A percentile compares a stretch with the other conserved stretches of the same genome.
Evolutionary conservation across 2,888 invertebrate species (phyloP).

Genomic region (Protophormia terraenovae): DNA sequence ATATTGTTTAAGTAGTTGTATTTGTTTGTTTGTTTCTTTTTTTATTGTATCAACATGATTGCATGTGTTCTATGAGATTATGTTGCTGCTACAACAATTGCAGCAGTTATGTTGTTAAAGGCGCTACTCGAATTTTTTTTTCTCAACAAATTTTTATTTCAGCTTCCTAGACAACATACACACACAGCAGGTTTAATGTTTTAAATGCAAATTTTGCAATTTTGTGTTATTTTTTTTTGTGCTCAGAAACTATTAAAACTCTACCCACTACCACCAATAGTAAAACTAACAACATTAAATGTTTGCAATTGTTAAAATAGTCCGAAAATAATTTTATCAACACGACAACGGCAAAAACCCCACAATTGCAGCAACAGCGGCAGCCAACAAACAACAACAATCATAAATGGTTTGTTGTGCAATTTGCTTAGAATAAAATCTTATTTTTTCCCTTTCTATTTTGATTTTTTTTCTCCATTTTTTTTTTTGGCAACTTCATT

Average conservation of each 20-base stretch:
- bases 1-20: constrained; percentile 33
- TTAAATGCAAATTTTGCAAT: constrained; percentile 72
- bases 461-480: background rate
- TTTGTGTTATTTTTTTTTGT: constrained; percentile 22
- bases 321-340: constrained; percentile 57
- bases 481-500: constrained; percentile 67
- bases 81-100: constrained; percentile 62
- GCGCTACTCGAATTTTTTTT: constrained; percentile 63
- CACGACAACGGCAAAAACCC: constrained; percentile 38
- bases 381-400: constrained; percentile 35
- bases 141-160: background rate
- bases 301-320: constrained; percentile 59
- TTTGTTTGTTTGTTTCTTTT: constrained; percentile 33
- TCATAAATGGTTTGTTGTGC: constrained; percentile 64
- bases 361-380: constrained; percentile 4
- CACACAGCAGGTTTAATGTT: constrained; percentile 70
- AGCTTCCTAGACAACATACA: constrained; percentile 55
- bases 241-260: constrained; percentile 49
- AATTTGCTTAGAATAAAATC: constrained; percentile 66
- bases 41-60: constrained; percentile 53
- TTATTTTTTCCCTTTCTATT: constrained; percentile 55
- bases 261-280: constrained; percentile 32
- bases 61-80: constrained; percentile 62
- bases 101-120: constrained; percentile 61
- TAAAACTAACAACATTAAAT: constrained; percentile 55